phyloP scores from a whole-genome alignment of 2,113 vertebrate genomes.

The Tragelaphus buxtoni region DNA sequence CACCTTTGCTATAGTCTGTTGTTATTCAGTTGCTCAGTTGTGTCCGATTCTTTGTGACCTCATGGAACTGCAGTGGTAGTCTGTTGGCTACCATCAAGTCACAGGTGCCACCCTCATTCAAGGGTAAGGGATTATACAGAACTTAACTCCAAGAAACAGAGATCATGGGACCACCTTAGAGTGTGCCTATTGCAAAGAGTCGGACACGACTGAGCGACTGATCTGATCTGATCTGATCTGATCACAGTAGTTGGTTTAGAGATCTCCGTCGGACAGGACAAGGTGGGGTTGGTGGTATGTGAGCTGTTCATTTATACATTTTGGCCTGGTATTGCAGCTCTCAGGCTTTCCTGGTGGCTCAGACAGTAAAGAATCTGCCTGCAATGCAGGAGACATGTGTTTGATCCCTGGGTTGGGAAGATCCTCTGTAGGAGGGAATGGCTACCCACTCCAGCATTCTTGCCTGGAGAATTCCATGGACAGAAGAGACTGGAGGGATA shows the following conservation, averaged over 20 bases:
- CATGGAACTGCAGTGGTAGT: not conserved
- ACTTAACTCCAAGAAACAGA: not conserved
- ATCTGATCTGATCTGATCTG: too few species aligned
- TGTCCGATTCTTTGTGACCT: not conserved
- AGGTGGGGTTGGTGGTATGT: not conserved
- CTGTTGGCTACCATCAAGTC: not conserved
- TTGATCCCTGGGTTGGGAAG: not conserved
- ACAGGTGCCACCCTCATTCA: not conserved
- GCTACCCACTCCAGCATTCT: not conserved
- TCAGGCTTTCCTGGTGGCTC: not conserved
- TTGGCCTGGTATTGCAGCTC: not conserved
- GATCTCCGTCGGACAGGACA: not conserved
- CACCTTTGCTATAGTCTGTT: not conserved
- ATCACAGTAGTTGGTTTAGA: not conserved
- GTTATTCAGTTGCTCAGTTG: not conserved
- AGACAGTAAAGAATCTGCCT: not conserved
- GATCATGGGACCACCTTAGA: not conserved
- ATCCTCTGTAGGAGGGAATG: not conserved
- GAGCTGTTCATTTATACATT: not conserved
- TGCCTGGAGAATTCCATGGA: not conserved
- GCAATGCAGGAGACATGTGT: not conserved
- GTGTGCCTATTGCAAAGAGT: not conserved
- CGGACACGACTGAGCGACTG: too few species aligned
- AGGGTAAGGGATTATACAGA: too few species aligned
- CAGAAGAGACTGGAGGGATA: not conserved